Evolutionary conservation across 1,140 invertebrate species (phyloP).

Genomic region (Homalodisca vitripennis): DNA sequence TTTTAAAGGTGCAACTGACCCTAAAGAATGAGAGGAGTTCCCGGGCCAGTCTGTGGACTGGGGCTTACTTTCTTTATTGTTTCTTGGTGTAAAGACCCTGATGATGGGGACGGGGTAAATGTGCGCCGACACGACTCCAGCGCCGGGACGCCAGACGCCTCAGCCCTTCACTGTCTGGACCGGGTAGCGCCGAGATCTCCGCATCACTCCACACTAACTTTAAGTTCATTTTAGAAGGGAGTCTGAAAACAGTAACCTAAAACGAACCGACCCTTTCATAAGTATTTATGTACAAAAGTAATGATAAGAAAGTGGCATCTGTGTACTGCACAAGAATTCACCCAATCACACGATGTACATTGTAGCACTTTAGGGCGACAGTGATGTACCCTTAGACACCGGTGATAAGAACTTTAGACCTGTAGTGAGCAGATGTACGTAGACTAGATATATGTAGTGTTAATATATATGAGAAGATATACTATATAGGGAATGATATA

Average conservation of each 20-base stretch:
- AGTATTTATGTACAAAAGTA: constrained; percentile 18
- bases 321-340: constrained; percentile 11
- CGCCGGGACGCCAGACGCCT: background rate
- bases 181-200: too few relatives aligned
- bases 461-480: constrained; percentile 31
- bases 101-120: constrained; percentile 38
- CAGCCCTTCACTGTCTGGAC: background rate
- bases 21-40: constrained; percentile 7
- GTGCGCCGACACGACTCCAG: background rate
- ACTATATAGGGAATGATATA: constrained; percentile 27
- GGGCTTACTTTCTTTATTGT: constrained; percentile 33
- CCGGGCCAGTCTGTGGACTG: constrained; percentile 12
- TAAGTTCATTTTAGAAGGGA: constrained; percentile 21
- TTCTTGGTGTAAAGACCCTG: constrained; percentile 35
- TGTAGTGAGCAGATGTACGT: constrained; percentile 27
- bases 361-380: background rate
- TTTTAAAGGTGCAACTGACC: background rate
- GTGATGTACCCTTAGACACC: constrained; percentile 25
- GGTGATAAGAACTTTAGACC: constrained; percentile 27
- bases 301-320: constrained; percentile 6
- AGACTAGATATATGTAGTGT: constrained; percentile 30
- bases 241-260: background rate
- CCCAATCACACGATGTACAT: background rate
- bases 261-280: background rate
- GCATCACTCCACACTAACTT: background rate